Evolutionary conservation across 2,888 invertebrate species (phyloP).

Genomic region (Platynereis dumerilii): DNA sequence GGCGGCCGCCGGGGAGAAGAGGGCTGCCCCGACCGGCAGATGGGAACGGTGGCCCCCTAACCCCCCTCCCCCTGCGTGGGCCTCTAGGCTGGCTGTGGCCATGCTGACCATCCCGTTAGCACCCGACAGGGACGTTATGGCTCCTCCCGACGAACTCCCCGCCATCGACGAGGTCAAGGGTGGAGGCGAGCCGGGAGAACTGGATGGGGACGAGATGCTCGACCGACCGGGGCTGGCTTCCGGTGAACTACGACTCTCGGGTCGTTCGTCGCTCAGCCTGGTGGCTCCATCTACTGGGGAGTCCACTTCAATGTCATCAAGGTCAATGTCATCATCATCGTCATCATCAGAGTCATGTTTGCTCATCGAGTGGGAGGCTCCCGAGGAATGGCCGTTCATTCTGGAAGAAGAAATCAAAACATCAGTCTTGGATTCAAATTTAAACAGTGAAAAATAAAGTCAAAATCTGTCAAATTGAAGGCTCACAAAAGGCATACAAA

Average conservation of each 20-base stretch:
- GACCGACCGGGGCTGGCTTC: slow-evolving; percentile 22
- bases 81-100: no score
- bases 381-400: background rate
- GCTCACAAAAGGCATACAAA: no score
- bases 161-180: slow-evolving; percentile 8
- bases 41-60: no score
- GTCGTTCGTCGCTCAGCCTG: background rate
- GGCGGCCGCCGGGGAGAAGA: no score
- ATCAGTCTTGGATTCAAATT: no score
- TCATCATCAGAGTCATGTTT: slow-evolving; percentile 3
- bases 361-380: background rate
- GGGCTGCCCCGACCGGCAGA: no score
- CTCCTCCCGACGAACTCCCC: no score
- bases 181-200: slow-evolving; percentile 20
- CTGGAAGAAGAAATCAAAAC: background rate
- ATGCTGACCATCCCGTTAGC: no score
- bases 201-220: slow-evolving; percentile 12
- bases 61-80: no score
- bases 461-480: no score
- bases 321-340: background rate
- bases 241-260: slow-evolving; percentile 8
- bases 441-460: no score
- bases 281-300: slow-evolving; percentile 7
- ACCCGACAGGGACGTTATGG: no score
- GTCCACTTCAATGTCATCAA: slow-evolving; percentile 5